Evolutionary conservation across 2,113 vertebrate species (phyloP).

Genomic region (Electrona antarctica): DNA sequence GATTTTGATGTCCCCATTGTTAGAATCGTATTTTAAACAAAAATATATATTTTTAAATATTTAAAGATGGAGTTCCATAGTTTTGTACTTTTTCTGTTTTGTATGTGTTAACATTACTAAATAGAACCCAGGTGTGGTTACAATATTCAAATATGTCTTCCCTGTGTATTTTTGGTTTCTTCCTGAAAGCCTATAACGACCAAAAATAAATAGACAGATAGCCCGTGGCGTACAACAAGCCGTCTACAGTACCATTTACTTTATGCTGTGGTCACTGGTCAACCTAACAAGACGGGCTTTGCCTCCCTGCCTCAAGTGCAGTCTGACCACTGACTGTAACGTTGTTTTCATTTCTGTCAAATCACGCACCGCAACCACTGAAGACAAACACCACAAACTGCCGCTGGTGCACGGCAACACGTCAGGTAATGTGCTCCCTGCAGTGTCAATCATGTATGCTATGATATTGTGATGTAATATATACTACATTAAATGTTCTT

Average conservation of each 20-base stretch:
- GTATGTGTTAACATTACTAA: no score
- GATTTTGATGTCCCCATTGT: no score
- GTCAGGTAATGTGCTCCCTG: constrained; percentile 30
- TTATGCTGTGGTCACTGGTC: constrained; percentile 68
- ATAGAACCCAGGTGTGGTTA: no score
- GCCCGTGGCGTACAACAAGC: no score
- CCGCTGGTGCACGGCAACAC: constrained; percentile 27
- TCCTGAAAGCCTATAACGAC: no score
- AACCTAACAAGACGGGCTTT: constrained; percentile 34
- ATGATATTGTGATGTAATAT: neutral
- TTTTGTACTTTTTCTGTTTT: no score
- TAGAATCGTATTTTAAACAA: no score
- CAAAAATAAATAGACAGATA: no score
- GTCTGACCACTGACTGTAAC: constrained; percentile 55
- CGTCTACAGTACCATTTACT: constrained; percentile 23
- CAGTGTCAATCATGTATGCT: constrained; percentile 23
- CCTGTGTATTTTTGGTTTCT: no score
- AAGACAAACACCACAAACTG: constrained; percentile 63
- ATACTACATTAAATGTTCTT: neutral
- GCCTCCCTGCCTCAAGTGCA: constrained; percentile 40
- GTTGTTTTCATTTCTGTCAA: constrained; percentile 62
- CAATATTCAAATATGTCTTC: no score
- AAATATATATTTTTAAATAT: no score
- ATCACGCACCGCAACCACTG: constrained; percentile 59
- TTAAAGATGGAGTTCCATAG: no score